These are phyloP conservation scores for Apis florea DNA, from an alignment of 1,140 invertebrate genomes.

Conservation along the genomic window DNA sequence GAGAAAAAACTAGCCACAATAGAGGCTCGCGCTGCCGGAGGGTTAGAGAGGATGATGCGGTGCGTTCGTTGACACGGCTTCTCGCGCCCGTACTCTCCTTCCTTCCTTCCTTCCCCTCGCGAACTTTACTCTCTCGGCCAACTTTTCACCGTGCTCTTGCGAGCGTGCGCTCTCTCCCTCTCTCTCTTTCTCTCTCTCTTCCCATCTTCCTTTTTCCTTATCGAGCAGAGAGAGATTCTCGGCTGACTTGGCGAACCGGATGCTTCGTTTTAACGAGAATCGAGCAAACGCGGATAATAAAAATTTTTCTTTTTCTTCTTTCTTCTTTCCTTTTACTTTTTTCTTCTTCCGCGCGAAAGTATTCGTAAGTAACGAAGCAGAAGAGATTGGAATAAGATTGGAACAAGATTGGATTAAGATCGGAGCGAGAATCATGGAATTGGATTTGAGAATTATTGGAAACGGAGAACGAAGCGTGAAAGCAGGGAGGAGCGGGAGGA, in stretches of 20 bases:
- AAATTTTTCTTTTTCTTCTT: too few relatives aligned
- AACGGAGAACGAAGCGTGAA: constrained; percentile 5
- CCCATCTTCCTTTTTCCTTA: background rate
- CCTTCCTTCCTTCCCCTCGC: background rate
- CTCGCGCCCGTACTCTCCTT: background rate
- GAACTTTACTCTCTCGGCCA: background rate
- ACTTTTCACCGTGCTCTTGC: background rate
- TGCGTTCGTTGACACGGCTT: constrained; percentile 51
- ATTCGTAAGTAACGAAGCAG: background rate
- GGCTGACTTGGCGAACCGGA: background rate
- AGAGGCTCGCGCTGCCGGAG: background rate
- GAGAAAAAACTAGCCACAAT: constrained; percentile 10
- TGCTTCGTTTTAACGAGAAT: background rate
- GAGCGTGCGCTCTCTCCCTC: too few relatives aligned
- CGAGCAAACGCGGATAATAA: background rate
- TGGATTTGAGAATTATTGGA: too few relatives aligned
- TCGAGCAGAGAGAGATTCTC: background rate
- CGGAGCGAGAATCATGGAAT: too few relatives aligned
- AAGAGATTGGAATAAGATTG: background rate
- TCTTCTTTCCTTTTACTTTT: too few relatives aligned
- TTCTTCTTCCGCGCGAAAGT: accelerated
- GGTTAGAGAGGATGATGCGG: constrained; percentile 10
- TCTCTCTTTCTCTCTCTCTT: background rate
- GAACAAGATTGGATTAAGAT: background rate
- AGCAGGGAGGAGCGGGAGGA: constrained; percentile 6